phyloP scores from a whole-genome alignment of 2,888 invertebrate species.

The Nesidiocoris tenuis region DNA sequence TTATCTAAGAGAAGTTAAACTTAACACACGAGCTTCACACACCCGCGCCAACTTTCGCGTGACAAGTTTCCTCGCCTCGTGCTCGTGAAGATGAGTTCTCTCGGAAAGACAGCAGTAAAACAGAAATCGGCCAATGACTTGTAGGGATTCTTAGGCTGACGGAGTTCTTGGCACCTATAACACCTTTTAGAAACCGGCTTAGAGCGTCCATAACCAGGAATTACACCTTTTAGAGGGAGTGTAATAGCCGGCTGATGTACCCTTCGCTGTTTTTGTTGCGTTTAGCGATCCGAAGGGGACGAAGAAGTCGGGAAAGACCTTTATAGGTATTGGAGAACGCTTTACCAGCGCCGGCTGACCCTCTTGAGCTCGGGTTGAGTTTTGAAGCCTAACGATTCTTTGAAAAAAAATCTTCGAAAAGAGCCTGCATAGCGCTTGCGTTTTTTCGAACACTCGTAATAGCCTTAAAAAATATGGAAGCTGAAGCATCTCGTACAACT shows the following conservation, averaged over 20 bases:
- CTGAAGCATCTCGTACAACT: too few species aligned
- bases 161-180: not conserved
- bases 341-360: not conserved
- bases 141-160: not conserved
- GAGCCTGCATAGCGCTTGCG: not conserved
- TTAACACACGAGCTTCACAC: too few species aligned
- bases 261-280: slow-evolving; percentile 1
- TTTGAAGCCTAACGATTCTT: not conserved
- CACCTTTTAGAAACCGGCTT: not conserved
- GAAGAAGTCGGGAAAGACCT: not conserved
- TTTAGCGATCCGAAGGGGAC: slow-evolving; percentile 2
- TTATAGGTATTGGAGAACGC: not conserved
- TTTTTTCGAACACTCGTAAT: not conserved
- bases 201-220: slow-evolving; percentile 2
- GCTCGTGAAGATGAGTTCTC: not conserved
- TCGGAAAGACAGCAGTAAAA: not conserved
- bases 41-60: too few species aligned
- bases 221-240: slow-evolving; percentile 9
- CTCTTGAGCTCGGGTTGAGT: not conserved
- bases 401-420: too few species aligned
- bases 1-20: too few species aligned
- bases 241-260: not conserved
- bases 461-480: too few species aligned
- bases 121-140: not conserved
- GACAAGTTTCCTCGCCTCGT: not conserved